Evolutionary conservation across 2,888 invertebrate species (phyloP), one percentile per base, ranked within the genome.

Genomic region (Xylota sylvarum): DNA sequence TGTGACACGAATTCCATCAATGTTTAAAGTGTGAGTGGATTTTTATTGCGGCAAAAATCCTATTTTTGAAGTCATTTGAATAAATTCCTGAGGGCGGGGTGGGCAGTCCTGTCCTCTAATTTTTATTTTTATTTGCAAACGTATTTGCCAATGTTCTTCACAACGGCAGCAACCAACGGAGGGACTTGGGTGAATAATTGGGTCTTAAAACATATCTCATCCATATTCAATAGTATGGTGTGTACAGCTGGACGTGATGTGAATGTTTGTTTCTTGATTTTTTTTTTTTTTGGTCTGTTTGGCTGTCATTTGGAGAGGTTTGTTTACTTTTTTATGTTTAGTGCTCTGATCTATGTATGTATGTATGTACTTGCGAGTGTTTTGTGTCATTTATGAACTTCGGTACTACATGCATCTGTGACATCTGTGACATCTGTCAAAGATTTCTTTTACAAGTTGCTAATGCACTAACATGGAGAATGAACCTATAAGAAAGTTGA

Each of bases 1-100:
- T 76, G 76, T 43, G 76, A 85, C 70, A 69, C 50, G 69, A 85
- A 80, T 80, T 62, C 80, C 84, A 80, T 84, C 84, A 84, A 80
- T 80, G 73, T 79, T 79, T 79, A 64, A 74, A 84, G 84, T 74
- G 74, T 69, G 81, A 76, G 85, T 76, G 76, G 58, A 81, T 65
- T 85, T 85, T 85, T 85, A 81, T 81, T 85, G 65, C 50, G 46
- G 55, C 69, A 65, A 72, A 64, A 80, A 80, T 65, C 56, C 50
- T 48, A 77, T 52, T 58, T 55, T 85, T 65, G 23, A 50, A 77
- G 76, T 77, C 64, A 77, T 81, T 81, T 81, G 76, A 81, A 81
- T 80, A 74, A 67, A 43, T 23, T 23, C 23, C 3, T 23, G 23
- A 43, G 6, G n/a, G 10, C 10, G 12, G 12, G 50, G 27, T 17